Evolutionary conservation across 1,140 invertebrate species (phyloP), one percentile per base, ranked within the genome.

Genomic region (Aphelinus atriplicis): DNA sequence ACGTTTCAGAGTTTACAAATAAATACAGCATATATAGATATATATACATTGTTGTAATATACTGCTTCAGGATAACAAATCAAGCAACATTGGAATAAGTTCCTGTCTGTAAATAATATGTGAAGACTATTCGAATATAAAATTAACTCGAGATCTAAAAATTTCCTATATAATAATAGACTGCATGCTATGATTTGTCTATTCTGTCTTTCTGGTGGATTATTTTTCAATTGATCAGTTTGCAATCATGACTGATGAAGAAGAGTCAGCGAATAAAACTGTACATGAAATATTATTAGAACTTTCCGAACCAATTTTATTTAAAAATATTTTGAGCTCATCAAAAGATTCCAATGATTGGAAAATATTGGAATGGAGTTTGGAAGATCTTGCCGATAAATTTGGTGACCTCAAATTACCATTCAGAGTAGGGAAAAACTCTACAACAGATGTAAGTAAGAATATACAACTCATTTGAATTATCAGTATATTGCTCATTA

Each of bases 361-460:
- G 87, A 78, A 87, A 75, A 75, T 89, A 62, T 69, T 89, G 47
- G 75, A 86, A 58, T 90, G 90, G 89, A 80, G 81, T 77, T 79
- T 89, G 5, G 70, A 85, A 3, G 81, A 89, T 45, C 84, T 90
- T 78, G 74, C 81, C 5, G 56, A 84, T 72, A 83, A 84, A 77
- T 80, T 89, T n/a, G 83, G 82, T 26, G 77, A 87, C 68, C 75
- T 79, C 55, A 73, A 81, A 69, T 82, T 91, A 75, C 81, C 84
- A 7, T 91, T 90, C 81, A 84, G 90, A 78, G 78, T 83, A 78
- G 89, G 89, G 48, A 77, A 79, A 78, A 88, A 88, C 76, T 56
- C 60, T 53, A 80, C 72, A 79, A 87, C 88, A 60, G 71, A 73
- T 71, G 89, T 89, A 84, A 80, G 62, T 74, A 61, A 65, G 63